A percentile compares a stretch with the other conserved stretches of the same genome.
These are phyloP conservation scores for Muraenolepis orangiensis DNA, from an alignment of 2,797 vertebrate species.

Conservation along the genomic window DNA sequence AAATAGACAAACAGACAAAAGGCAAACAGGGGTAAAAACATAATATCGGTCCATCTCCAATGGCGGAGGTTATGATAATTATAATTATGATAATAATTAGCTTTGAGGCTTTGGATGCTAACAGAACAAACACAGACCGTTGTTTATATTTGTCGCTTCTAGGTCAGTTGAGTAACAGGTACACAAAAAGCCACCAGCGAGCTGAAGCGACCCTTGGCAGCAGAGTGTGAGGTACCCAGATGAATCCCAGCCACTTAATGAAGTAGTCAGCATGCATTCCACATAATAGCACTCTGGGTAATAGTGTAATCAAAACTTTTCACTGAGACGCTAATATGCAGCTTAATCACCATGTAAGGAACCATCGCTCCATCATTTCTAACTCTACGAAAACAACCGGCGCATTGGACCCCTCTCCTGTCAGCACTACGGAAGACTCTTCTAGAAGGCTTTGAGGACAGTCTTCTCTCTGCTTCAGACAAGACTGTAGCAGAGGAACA, in stretches of 20 bases:
- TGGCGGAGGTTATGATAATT: too few relatives aligned
- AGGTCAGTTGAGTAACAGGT: neutral
- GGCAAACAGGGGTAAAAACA: too few relatives aligned
- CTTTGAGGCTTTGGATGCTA: neutral
- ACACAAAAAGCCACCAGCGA: neutral
- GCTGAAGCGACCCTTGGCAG: neutral
- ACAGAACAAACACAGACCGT: neutral
- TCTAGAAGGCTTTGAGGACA: neutral
- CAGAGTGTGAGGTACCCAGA: neutral
- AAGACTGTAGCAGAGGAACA: neutral
- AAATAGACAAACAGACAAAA: too few relatives aligned
- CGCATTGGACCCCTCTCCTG: neutral
- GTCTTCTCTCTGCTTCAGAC: neutral
- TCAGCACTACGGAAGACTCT: neutral
- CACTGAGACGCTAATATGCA: slow-evolving; percentile 42
- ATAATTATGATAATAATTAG: neutral
- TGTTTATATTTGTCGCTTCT: neutral
- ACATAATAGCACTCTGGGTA: slow-evolving; percentile 43
- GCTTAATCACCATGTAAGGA: slow-evolving; percentile 43
- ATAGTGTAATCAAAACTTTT: slow-evolving; percentile 39
- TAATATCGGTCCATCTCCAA: too few relatives aligned
- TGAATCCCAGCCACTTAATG: slow-evolving; percentile 33
- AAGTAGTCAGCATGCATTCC: slow-evolving; percentile 43
- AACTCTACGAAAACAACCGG: neutral
- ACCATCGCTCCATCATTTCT: slow-evolving; percentile 10